Percentiles rank a stretch among this genome's conserved stretches.
phyloP scores from a whole-genome alignment of 2,888 invertebrate genomes.

The Agrilus biguttatus region DNA sequence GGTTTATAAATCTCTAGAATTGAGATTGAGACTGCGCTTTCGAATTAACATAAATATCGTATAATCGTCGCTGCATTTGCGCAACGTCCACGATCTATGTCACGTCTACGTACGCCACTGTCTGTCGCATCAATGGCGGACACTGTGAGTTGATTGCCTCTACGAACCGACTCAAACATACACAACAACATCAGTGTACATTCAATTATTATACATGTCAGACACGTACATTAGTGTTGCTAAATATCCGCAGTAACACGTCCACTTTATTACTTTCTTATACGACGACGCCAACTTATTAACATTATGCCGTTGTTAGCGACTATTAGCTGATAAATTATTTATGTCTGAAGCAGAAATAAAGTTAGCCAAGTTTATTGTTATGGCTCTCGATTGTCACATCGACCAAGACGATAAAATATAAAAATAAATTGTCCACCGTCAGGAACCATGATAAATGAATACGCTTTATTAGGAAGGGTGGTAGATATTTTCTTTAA shows the following conservation, averaged over 20 bases:
- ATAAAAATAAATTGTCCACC: too few species aligned
- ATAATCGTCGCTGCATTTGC: too few species aligned
- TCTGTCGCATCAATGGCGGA: conserved; percentile 5
- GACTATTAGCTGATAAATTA: conserved; percentile 29
- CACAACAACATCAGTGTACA: too few species aligned
- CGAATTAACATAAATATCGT: too few species aligned
- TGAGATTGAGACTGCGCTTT: too few species aligned
- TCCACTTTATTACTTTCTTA: conserved; percentile 24
- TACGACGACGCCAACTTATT: conserved; percentile 24
- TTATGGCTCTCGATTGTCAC: conserved; percentile 29
- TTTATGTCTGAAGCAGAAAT: conserved; percentile 22
- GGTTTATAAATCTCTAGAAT: too few species aligned
- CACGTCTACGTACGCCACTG: too few species aligned
- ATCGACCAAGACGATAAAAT: neutral
- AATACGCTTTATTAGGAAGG: too few species aligned
- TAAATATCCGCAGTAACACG: conserved; percentile 27
- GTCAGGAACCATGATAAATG: too few species aligned
- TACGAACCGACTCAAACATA: conserved; percentile 11
- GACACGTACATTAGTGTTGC: conserved; percentile 29
- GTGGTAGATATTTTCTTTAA: too few species aligned
- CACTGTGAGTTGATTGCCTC: conserved; percentile 24
- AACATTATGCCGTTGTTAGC: conserved; percentile 26
- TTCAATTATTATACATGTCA: conserved; percentile 30
- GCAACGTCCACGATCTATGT: too few species aligned
- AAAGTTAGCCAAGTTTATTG: conserved; percentile 27